phyloP scores from a whole-genome alignment of 2,888 invertebrate species.

The Galerucella nymphaeae region DNA sequence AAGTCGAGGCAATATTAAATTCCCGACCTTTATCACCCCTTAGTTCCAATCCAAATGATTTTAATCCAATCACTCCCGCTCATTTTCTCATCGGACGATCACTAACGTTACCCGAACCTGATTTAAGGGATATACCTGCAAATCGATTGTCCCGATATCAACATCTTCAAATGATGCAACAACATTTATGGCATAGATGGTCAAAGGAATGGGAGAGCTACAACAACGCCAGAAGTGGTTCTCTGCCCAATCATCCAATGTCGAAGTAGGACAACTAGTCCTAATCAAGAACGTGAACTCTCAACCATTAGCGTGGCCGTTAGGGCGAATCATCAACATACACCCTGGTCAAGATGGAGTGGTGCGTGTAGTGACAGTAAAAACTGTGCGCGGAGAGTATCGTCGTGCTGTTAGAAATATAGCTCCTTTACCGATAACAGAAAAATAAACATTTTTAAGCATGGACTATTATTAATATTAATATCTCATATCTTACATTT shows the following conservation, averaged over 20 bases:
- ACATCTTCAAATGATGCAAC: conserved; percentile 6
- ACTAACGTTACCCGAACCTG: conserved; percentile 1
- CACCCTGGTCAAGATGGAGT: conserved; percentile 30
- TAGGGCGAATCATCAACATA: conserved; percentile 13
- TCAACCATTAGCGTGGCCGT: conserved; percentile 20
- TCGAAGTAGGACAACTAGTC: background rate
- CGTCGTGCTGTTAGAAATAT: too few species aligned
- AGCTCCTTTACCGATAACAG: too few species aligned
- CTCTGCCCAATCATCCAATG: conserved; percentile 1
- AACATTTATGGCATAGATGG: conserved; percentile 3
- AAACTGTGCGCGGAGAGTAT: conserved; percentile 9
- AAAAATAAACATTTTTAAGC: too few species aligned
- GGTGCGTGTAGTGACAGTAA: conserved; percentile 25
- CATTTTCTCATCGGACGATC: conserved; percentile 7
- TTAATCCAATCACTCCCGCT: background rate
- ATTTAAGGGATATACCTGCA: background rate
- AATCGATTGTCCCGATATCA: conserved; percentile 6
- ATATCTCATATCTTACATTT: too few species aligned
- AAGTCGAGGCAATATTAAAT: background rate
- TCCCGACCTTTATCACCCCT: background rate
- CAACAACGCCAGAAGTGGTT: conserved; percentile 7
- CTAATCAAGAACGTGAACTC: conserved; percentile 6
- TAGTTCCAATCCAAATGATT: background rate
- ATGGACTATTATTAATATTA: too few species aligned
- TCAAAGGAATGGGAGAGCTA: conserved; percentile 4